Evolutionary conservation across 92 coral and sea anemone species (phyloP).

Genomic region (Galaxea fascicularis): DNA sequence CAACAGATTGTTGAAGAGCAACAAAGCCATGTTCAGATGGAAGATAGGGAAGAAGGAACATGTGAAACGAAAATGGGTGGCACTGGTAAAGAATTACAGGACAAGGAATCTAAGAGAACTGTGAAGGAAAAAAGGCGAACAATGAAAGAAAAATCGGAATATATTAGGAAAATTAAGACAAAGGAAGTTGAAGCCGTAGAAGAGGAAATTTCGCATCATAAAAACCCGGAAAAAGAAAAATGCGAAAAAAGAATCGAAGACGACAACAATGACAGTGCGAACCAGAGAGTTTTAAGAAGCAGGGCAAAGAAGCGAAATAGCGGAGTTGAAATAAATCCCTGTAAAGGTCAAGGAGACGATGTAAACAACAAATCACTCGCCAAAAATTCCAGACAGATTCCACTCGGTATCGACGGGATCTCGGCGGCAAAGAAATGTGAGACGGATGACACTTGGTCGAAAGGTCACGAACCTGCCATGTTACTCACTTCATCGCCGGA

Average conservation of each 20-base stretch:
- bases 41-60: background rate
- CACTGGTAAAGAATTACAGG: background rate
- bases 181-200: background rate
- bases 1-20: background rate
- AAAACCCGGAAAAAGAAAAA: background rate
- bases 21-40: background rate
- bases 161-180: background rate
- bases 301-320: background rate
- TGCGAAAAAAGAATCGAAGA: background rate
- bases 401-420: background rate
- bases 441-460: background rate
- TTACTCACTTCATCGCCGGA: constrained; percentile 34
- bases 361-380: background rate
- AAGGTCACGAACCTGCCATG: constrained; percentile 38
- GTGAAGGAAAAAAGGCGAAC: background rate
- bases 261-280: background rate
- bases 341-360: background rate
- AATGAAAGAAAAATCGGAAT: background rate
- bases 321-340: background rate
- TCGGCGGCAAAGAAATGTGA: constrained; percentile 3
- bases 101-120: background rate
- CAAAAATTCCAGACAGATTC: constrained; percentile 11
- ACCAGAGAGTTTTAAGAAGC: constrained; percentile 31
- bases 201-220: background rate
- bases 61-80: background rate